Percentiles rank a stretch among this genome's conserved stretches.
These are phyloP conservation scores for Lophochroa leadbeateri DNA, from an alignment of 2,113 vertebrate species.

Conservation along the genomic window DNA sequence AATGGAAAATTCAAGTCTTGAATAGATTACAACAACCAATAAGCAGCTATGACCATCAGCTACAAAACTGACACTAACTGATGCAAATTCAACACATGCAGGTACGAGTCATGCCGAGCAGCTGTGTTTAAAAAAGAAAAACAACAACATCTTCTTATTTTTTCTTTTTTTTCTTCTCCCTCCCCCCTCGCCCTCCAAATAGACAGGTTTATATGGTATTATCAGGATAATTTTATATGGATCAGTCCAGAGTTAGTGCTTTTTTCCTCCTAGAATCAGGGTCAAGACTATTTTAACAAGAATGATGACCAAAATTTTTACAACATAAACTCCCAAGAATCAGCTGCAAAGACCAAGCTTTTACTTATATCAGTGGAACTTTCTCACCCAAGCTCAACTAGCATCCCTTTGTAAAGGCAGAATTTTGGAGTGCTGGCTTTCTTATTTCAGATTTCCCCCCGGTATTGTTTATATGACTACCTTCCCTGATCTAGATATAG, in stretches of 20 bases:
- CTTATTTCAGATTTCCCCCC: neutral
- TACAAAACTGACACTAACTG: neutral
- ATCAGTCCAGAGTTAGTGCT: neutral
- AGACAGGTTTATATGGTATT: neutral
- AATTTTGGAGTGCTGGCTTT: neutral
- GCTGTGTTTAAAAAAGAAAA: neutral
- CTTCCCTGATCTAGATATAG: neutral
- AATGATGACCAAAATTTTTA: neutral
- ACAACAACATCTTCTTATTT: neutral
- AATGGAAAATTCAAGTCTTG: neutral
- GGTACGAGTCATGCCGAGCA: fast-evolving
- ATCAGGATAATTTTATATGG: neutral
- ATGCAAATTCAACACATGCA: neutral
- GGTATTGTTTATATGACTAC: neutral
- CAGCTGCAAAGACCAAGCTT: neutral
- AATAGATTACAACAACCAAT: neutral
- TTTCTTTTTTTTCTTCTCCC: fast-evolving
- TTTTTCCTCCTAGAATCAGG: neutral
- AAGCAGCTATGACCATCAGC: neutral
- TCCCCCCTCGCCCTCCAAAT: neutral
- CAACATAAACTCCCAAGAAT: neutral
- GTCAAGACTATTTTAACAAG: neutral
- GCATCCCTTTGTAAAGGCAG: neutral
- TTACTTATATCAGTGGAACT: neutral
- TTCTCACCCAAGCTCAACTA: neutral